Base-by-base conservation (phyloP, 2,888 invertebrate genomes). In the Thecophora atra region DNA sequence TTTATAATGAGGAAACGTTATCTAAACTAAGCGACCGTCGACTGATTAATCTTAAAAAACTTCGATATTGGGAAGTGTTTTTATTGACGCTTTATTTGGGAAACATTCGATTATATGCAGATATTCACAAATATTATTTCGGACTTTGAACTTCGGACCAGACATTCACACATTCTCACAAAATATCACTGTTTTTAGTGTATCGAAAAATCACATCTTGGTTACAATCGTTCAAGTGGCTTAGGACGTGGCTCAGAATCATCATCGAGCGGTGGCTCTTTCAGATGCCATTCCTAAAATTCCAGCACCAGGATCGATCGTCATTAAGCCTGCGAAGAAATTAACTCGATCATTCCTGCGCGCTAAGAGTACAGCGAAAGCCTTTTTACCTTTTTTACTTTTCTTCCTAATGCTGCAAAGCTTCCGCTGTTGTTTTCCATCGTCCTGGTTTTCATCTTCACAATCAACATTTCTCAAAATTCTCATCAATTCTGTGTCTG, bases 341-440 rank as follows among this genome's bases (percentile, higher is more conserved):
- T 17, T 15, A 56, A 47, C 26, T 44, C 8, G 19, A 21, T 56
- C 2, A 13, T n/a, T 17, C 15, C n/a, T 13, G 15, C 5, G 47
- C 47, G 47, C 15, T n/a, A 15, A 21, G 8, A 7, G 4, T 13
- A 3, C 24, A 21, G 6, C 42, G 17, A n/a, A 26, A 26, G 0
- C 17, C 1, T 7, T 26, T 37, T 15, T 21, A 70, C 70, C 70
- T 62, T 52, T 51, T 70, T 70, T 70, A 63, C 70, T 70, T 37
- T 30, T 44, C 15, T 30, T 56, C 11, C 70, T 47, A 52, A 51
- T 63, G 28, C 52, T 47, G 19, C 37, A 21, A 37, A 30, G 63
- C 24, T 52, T 51, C 3, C 70, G 70, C 54, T 65, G 64, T 21
- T 28, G 58, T 58, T 58, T 58, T 6, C 13, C 21, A 24, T 58